Base-by-base conservation (phyloP, 2,797 vertebrate species). In the Microcaecilia unicolor region DNA sequence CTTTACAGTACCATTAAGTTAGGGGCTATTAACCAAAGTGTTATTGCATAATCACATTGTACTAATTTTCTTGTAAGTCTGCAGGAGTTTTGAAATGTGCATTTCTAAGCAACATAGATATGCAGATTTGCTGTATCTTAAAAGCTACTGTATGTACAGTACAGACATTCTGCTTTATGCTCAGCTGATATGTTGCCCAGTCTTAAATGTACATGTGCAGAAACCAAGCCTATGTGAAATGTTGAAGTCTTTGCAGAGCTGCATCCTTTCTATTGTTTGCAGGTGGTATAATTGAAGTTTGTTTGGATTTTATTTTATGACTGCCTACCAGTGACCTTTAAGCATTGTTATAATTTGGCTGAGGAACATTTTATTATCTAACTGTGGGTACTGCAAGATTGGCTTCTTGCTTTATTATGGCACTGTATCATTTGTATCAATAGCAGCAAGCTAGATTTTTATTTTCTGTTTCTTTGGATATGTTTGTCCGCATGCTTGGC, bases 81-180 rank as follows among this genome's bases (percentile, higher is more conserved):
- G 26, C n/a, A n/a, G n/a, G n/a, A n/a, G n/a, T n/a, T n/a, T n/a
- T n/a, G n/a, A n/a, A n/a, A n/a, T n/a, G n/a, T n/a, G n/a, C n/a
- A n/a, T n/a, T n/a, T n/a, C n/a, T n/a, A n/a, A n/a, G n/a, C n/a
- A n/a, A n/a, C n/a, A n/a, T n/a, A n/a, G n/a, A n/a, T n/a, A n/a
- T n/a, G n/a, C n/a, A n/a, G n/a, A n/a, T n/a, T n/a, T n/a, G n/a
- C n/a, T n/a, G n/a, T n/a, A n/a, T n/a, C n/a, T n/a, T n/a, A n/a
- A n/a, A n/a, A n/a, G n/a, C n/a, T n/a, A n/a, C n/a, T n/a, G n/a
- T 53, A 17, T 11, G 9, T 6, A 22, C 25, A 37, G 28, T n/a
- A 9, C 40, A 32, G 29, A 23, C 27, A 23, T 37, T 16, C 4
- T 19, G 31, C 44, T 31, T 48, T 55, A 12, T 25, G 48, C 41